Evolutionary conservation across 2,113 vertebrate species (phyloP).

Genomic region (Argyrosomus japonicus): DNA sequence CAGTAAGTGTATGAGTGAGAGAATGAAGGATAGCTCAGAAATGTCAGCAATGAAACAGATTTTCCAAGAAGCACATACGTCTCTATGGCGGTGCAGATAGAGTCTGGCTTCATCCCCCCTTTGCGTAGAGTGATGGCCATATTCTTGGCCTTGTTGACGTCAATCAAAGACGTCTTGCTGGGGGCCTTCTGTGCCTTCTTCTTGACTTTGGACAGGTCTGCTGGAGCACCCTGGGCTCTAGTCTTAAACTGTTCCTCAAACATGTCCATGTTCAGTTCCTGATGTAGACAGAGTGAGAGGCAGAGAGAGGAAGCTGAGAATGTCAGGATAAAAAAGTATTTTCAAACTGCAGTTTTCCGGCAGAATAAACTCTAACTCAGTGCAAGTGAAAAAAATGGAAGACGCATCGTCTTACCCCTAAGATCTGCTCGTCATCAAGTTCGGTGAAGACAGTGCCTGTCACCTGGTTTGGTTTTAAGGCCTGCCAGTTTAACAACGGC

Average conservation of each 20-base stretch:
- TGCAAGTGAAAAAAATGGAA: not conserved
- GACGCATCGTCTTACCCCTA: slow-evolving; percentile 84
- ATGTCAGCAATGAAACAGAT: not conserved
- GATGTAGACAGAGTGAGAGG: not conserved
- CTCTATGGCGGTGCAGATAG: slow-evolving; percentile 94
- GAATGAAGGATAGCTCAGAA: fast-evolving
- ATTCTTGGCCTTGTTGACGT: slow-evolving; percentile 95
- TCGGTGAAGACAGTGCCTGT: slow-evolving; percentile 91
- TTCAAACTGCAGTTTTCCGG: not conserved
- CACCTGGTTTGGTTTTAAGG: slow-evolving; percentile 91
- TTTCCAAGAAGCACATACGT: slow-evolving; percentile 81
- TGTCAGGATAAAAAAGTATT: not conserved
- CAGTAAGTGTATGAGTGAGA: not conserved
- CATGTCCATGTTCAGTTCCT: slow-evolving; percentile 96
- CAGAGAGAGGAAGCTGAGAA: not conserved
- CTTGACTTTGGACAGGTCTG: slow-evolving; percentile 84
- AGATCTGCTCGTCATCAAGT: slow-evolving; percentile 91
- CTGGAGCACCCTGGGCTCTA: slow-evolving; percentile 87
- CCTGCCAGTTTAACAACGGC: slow-evolving; percentile 94
- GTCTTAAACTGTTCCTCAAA: slow-evolving; percentile 98
- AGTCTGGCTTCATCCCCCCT: slow-evolving; percentile 85
- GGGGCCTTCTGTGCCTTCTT: slow-evolving; percentile 87
- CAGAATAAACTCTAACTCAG: not conserved
- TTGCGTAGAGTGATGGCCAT: slow-evolving; percentile 96
- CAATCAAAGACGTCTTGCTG: slow-evolving; percentile 90